A percentile compares a stretch with the other conserved stretches of the same genome.
phyloP scores from a whole-genome alignment of 2,113 vertebrate species.

The Hemiprocne comata region DNA sequence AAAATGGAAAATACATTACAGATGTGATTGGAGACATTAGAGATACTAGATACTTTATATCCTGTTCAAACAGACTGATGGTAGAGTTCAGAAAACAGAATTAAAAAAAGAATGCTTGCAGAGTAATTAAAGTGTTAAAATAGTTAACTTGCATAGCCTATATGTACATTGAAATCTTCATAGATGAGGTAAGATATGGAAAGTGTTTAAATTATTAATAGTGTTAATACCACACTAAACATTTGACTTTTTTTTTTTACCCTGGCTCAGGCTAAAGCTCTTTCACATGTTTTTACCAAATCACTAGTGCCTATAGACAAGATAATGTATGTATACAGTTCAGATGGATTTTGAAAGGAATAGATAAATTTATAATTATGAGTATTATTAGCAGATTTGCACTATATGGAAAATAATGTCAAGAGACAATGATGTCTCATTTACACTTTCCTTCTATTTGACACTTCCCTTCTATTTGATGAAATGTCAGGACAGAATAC shows the following conservation, averaged over 20 bases:
- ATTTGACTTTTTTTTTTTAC: neutral
- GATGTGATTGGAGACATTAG: neutral
- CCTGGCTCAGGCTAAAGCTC: neutral
- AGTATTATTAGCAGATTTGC: neutral
- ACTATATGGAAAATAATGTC: neutral
- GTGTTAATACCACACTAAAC: neutral
- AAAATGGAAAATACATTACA: conserved; percentile 17
- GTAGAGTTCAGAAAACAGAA: neutral
- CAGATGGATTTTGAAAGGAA: neutral
- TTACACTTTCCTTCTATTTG: neutral
- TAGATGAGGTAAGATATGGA: neutral
- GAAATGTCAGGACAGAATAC: neutral
- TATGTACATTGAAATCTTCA: neutral
- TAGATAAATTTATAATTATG: neutral
- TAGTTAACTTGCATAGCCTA: neutral
- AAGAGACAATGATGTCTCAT: neutral
- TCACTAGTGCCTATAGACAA: neutral
- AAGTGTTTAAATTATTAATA: conserved; percentile 3
- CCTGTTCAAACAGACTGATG: neutral
- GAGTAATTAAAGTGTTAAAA: neutral
- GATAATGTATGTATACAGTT: neutral
- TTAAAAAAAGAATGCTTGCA: neutral
- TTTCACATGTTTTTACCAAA: conserved; percentile 10
- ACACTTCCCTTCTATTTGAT: neutral
- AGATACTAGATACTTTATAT: neutral